phyloP scores from a whole-genome alignment of 2,888 invertebrate species.

The Cryptocephalus moraei region DNA sequence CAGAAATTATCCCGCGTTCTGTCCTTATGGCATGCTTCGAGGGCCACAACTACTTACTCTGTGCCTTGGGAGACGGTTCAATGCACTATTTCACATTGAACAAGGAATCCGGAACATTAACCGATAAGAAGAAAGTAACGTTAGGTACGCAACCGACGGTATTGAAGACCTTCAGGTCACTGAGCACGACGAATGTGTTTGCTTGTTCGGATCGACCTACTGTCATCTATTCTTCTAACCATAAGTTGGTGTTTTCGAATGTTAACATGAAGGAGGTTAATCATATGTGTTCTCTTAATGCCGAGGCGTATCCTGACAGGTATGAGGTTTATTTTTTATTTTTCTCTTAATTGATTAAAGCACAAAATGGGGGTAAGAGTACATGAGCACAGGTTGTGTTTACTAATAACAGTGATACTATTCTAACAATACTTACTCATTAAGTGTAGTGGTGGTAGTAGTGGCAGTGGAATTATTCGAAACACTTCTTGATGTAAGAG shows the following conservation, averaged over 20 bases:
- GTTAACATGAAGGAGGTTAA: conserved; percentile 91
- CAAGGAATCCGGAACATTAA: conserved; percentile 59
- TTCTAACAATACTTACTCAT: too few species aligned
- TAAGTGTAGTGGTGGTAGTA: too few species aligned
- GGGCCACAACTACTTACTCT: conserved; percentile 77
- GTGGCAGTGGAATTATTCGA: too few species aligned
- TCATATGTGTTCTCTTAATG: conserved; percentile 96
- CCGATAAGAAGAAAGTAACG: conserved; percentile 90
- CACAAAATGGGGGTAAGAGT: too few species aligned
- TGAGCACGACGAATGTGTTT: conserved; percentile 92
- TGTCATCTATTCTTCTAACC: conserved; percentile 98
- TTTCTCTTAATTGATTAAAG: too few species aligned
- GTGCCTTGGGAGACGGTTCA: conserved; percentile 94
- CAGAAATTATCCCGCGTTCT: conserved; percentile 94
- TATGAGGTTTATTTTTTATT: conserved; percentile 23
- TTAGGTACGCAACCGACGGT: conserved; percentile 96
- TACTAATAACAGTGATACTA: too few species aligned
- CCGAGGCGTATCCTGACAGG: conserved; percentile 91
- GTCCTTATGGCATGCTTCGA: conserved; percentile 92
- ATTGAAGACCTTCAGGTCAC: conserved; percentile 77
- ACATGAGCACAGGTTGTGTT: too few species aligned
- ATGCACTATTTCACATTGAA: conserved; percentile 92
- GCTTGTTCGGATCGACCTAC: conserved; percentile 98
- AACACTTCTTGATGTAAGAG: too few species aligned
- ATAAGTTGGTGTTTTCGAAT: conserved; percentile 96